Evolutionary conservation across 2,113 vertebrate species (phyloP), one percentile per base, ranked within the genome.

Genomic region (Clarias batrachus): DNA sequence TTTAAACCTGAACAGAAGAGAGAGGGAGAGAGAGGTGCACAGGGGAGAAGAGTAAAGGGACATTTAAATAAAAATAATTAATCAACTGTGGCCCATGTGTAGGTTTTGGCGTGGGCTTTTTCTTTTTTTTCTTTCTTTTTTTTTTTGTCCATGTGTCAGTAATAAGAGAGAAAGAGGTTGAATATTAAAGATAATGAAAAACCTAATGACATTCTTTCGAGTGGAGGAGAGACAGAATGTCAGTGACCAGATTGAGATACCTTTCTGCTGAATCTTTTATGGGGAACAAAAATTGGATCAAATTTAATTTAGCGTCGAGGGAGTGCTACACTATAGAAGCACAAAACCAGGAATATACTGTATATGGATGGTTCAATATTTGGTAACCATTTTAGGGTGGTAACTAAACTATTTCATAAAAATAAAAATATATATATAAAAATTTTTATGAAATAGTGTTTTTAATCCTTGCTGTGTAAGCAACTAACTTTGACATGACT

Each of bases 261-360:
- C 90, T 89, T 90, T 88, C 91, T 87, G 85, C 87, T 91, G 77
- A 90, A 90, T 91, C 89, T 92, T 92, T 90, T 88, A 90, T 91
- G 81, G 86, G 89, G 82, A 90, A 88, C 89, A 85, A 91, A 92
- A 92, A 92, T 89, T 87, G 85, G 89, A 92, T 89, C 91, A 92
- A 91, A 92, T 92, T 91, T 84, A 91, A 92, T 92, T 90, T 90
- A 90, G 88, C 70, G 79, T 81, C 33, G 88, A 87, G 89, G 85
- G 87, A 87, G 70, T 62, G 65, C 60, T 82, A 37, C 59, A 30
- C 79, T 78, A 56, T 37, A 3, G 11, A 85, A 25, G 52, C 63
- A 9, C 30, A 59, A 81, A 81, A 33, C 33, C 63, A 60, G 63
- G 10, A 59, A 7, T 56, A 12, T 3, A 21, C 16, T 48, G 62